These are phyloP conservation scores for Drosophila obscura DNA, from an alignment of 1,140 invertebrate genomes.

Conservation along the genomic window DNA sequence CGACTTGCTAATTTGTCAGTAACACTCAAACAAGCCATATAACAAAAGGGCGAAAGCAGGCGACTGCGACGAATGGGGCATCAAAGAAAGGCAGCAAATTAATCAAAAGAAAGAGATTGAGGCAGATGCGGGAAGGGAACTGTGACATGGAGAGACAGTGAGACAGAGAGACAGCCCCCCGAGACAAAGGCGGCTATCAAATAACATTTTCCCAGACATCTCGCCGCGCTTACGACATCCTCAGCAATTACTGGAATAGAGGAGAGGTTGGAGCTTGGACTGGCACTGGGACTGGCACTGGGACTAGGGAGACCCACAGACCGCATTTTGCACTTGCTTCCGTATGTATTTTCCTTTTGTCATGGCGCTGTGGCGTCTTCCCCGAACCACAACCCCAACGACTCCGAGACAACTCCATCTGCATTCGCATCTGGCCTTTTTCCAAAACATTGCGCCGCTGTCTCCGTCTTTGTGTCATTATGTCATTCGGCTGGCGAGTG, in stretches of 20 bases:
- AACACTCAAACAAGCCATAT: constrained; percentile 18
- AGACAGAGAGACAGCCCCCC: background rate
- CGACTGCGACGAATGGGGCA: no score
- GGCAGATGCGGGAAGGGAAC: background rate
- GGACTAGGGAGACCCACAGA: constrained; percentile 31
- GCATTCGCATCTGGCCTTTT: constrained; percentile 4
- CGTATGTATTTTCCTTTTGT: constrained; percentile 67
- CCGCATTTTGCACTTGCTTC: constrained; percentile 54
- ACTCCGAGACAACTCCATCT: background rate
- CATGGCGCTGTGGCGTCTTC: constrained; percentile 14
- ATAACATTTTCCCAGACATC: constrained; percentile 59
- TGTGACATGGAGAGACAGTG: background rate
- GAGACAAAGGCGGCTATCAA: constrained; percentile 1
- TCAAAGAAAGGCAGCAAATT: constrained; percentile 46
- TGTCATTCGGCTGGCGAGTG: constrained; percentile 45
- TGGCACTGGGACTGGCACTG: background rate
- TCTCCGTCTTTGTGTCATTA: constrained; percentile 51
- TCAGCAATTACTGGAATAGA: constrained; percentile 32
- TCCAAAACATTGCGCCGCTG: background rate
- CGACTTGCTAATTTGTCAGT: constrained; percentile 34
- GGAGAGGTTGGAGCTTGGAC: background rate
- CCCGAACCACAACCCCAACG: constrained; percentile 20
- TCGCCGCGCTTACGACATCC: constrained; percentile 51
- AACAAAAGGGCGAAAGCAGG: constrained; percentile 16
- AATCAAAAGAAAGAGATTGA: constrained; percentile 27